Evolutionary conservation across 2,113 vertebrate genomes (phyloP).

Genomic region (Syngnathus floridae): DNA sequence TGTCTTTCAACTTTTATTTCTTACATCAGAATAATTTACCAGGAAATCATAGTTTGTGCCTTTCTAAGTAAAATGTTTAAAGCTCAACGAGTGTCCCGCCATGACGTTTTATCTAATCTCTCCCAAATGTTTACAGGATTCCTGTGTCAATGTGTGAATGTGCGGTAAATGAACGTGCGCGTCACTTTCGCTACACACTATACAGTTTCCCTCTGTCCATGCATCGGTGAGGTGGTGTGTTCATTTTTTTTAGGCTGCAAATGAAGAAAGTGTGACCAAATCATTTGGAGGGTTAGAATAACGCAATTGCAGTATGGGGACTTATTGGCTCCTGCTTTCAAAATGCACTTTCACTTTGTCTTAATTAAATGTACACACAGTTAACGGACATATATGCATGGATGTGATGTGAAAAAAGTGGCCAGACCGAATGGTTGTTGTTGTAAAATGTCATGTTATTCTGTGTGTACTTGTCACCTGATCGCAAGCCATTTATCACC

Average conservation of each 20-base stretch:
- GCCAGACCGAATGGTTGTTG: not conserved
- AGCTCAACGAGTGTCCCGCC: conserved; percentile 64
- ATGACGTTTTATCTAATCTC: conserved; percentile 60
- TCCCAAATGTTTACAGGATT: conserved; percentile 52
- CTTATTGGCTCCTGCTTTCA: not conserved
- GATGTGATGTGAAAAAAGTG: not conserved
- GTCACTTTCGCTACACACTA: conserved; percentile 15
- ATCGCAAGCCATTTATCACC: not conserved
- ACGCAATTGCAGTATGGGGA: not conserved
- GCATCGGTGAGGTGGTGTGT: conserved; percentile 10
- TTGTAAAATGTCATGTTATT: not conserved
- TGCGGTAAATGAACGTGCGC: conserved; percentile 13
- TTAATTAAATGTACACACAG: not conserved
- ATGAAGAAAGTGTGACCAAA: not conserved
- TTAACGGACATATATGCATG: not conserved
- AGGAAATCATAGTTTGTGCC: conserved; percentile 81
- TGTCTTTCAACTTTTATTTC: conserved; percentile 72
- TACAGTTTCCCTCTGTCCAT: conserved; percentile 23
- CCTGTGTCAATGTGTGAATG: conserved; percentile 15
- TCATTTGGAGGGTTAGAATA: not conserved
- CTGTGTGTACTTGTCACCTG: not conserved
- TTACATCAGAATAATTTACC: conserved; percentile 77
- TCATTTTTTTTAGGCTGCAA: not conserved
- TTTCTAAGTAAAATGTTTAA: conserved; percentile 82
- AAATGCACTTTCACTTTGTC: not conserved